Conservation (phyloP, 2,113 vertebrate genomes). For the Bostrychus sinensis region DNA sequence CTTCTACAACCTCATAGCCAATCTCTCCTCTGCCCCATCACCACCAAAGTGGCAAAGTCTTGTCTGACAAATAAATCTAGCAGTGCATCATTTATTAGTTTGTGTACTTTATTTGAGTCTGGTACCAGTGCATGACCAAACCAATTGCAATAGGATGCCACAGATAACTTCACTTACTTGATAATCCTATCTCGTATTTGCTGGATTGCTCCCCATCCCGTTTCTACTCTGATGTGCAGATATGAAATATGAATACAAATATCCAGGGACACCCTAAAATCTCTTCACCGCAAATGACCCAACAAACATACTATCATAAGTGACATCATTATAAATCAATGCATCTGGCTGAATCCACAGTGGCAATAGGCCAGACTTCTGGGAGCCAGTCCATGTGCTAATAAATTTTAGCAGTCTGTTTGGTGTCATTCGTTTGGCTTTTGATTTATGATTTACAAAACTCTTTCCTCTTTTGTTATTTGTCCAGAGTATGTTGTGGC, state of each 20-base stretch:
- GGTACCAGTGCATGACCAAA: too few relatives aligned
- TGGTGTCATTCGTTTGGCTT: conserved; percentile 43
- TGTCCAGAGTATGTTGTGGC: neutral
- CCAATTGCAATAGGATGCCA: neutral
- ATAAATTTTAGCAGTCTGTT: conserved; percentile 43
- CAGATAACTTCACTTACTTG: neutral
- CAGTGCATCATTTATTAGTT: too few relatives aligned
- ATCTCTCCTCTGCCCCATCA: too few relatives aligned
- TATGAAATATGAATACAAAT: conserved; percentile 25
- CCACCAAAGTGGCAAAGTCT: too few relatives aligned
- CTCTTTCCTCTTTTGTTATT: neutral
- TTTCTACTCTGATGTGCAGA: neutral
- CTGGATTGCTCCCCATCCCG: too few relatives aligned
- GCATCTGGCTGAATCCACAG: conserved; percentile 46
- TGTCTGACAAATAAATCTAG: too few relatives aligned
- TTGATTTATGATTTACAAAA: conserved; percentile 20
- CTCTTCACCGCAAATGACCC: conserved; percentile 14
- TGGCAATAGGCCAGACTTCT: conserved; percentile 47
- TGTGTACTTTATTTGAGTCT: too few relatives aligned
- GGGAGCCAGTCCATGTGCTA: conserved; percentile 41
- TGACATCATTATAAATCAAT: conserved; percentile 54
- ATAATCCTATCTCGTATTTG: neutral
- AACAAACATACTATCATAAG: conserved; percentile 34
- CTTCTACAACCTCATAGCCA: too few relatives aligned
- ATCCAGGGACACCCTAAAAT: conserved; percentile 5